Percentiles rank a stretch among this genome's conserved stretches.
phyloP scores from a whole-genome alignment of 2,797 vertebrate species.

The Takifugu rubripes region DNA sequence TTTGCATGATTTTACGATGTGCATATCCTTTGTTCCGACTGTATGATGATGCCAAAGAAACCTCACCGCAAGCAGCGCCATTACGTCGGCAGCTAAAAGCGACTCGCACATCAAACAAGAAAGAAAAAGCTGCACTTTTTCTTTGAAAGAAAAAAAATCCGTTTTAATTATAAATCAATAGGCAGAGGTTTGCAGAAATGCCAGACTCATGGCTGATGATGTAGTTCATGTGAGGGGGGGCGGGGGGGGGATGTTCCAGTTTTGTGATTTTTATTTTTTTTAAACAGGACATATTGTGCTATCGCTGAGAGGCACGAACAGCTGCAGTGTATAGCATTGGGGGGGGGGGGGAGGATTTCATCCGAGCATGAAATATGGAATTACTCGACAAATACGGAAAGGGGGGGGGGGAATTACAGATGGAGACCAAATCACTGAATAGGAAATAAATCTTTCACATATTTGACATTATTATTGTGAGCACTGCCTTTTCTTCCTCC shows the following conservation, averaged over 20 bases:
- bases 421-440: conserved; percentile 58
- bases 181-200: conserved; percentile 37
- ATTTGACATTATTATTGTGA: conserved; percentile 40
- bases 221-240: background rate
- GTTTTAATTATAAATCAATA: conserved; percentile 57
- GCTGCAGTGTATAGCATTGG: conserved; percentile 51
- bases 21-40: conserved; percentile 86
- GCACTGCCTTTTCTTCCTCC: conserved; percentile 30
- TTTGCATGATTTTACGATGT: conserved; percentile 85
- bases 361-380: conserved; percentile 68
- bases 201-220: conserved; percentile 22
- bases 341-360: conserved; percentile 45
- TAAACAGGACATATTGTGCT: conserved; percentile 54
- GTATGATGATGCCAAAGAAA: conserved; percentile 81
- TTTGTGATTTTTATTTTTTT: conserved; percentile 51
- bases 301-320: conserved; percentile 52
- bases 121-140: background rate
- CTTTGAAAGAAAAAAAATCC: conserved; percentile 19
- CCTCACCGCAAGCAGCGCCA: conserved; percentile 34
- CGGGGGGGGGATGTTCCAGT: conserved; percentile 23
- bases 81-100: conserved; percentile 43
- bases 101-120: conserved; percentile 60
- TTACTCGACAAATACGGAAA: conserved; percentile 56
- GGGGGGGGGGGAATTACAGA: conserved; percentile 41
- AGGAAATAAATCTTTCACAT: conserved; percentile 26